Conservation (phyloP, 1,140 invertebrate genomes). For the Bombus huntii region DNA sequence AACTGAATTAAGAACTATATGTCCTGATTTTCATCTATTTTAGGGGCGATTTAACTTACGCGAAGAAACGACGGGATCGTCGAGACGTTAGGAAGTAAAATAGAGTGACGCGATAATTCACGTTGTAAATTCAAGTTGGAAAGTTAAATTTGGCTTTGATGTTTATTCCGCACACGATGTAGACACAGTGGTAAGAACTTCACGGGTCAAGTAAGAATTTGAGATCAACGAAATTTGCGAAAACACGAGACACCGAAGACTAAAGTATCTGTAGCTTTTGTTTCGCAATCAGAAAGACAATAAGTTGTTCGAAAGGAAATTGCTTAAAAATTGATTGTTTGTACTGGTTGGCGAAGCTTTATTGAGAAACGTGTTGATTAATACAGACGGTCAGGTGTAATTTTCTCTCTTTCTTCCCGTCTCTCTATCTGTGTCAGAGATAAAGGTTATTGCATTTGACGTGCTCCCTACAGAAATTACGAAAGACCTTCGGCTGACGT, state of each 20-base stretch:
- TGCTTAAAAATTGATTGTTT: background rate
- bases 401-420: background rate
- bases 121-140: background rate
- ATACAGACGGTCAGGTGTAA: background rate
- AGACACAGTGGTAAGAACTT: background rate
- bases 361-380: background rate
- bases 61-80: background rate
- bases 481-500: background rate
- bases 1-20: background rate
- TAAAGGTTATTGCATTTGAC: slow-evolving; percentile 8
- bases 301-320: background rate
- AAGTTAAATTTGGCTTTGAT: background rate
- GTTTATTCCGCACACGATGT: too few species aligned
- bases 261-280: background rate
- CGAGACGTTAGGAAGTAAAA: background rate
- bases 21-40: too few species aligned
- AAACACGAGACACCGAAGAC: background rate
- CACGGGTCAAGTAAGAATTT: background rate
- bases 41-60: too few species aligned
- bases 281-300: background rate
- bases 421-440: background rate
- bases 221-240: too few species aligned
- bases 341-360: background rate
- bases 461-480: slow-evolving; percentile 7
- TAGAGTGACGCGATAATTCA: background rate